These are phyloP conservation scores for Tetragonula clypearis DNA, from an alignment of 1,140 invertebrate species.

Conservation along the genomic window DNA sequence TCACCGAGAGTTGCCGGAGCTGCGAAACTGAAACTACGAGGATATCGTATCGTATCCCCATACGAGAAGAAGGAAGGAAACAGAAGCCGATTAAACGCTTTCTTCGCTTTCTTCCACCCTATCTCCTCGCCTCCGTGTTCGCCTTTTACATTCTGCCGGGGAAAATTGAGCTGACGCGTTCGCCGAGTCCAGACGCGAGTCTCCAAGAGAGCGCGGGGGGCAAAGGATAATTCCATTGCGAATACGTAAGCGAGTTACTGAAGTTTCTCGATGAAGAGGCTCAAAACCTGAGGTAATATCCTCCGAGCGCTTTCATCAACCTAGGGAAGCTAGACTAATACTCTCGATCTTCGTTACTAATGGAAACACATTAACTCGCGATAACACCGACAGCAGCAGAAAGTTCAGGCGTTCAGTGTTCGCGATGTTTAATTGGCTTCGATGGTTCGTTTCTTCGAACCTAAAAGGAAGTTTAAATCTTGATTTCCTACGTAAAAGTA, in stretches of 20 bases:
- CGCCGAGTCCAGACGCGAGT: conserved; percentile 17
- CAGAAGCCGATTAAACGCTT: conserved; percentile 51
- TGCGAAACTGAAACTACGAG: conserved; percentile 11
- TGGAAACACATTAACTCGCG: conserved; percentile 50
- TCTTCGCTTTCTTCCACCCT: conserved; percentile 7
- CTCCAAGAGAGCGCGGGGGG: conserved; percentile 20
- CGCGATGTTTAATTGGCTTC: background rate
- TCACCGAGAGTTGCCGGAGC: background rate
- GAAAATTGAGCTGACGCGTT: conserved; percentile 24
- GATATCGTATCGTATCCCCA: background rate
- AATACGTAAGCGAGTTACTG: conserved; percentile 76
- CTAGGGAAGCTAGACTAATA: background rate
- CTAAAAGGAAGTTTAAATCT: too few relatives aligned
- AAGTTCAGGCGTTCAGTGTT: background rate
- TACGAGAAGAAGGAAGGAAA: conserved; percentile 7
- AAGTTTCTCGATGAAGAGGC: conserved; percentile 65
- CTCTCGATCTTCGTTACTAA: conserved; percentile 30
- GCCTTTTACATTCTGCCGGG: conserved; percentile 29
- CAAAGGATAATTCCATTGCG: conserved; percentile 66
- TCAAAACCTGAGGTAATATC: conserved; percentile 24
- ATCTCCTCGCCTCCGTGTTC: background rate
- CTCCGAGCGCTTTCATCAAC: conserved; percentile 44
- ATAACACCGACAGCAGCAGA: conserved; percentile 6
- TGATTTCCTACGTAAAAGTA: too few relatives aligned
- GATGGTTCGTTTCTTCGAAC: background rate